phyloP scores from a whole-genome alignment of 2,113 vertebrate genomes.

The Melierax canorus region DNA sequence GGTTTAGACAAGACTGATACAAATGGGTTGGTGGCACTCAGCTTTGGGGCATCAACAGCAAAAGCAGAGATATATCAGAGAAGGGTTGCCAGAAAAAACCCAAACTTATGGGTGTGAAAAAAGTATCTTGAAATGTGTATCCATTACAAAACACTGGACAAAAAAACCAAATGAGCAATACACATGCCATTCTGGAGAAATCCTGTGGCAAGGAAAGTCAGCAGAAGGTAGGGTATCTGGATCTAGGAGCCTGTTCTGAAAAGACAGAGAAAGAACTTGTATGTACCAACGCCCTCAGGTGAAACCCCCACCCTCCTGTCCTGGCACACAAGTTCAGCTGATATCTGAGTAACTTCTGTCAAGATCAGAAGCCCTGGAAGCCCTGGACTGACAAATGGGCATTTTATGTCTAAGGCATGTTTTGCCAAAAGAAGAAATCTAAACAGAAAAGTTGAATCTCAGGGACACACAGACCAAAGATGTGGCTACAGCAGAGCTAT shows the following conservation, averaged over 20 bases:
- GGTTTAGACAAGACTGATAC: background rate
- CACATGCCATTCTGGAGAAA: background rate
- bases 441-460: background rate
- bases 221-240: background rate
- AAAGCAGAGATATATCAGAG: background rate
- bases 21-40: background rate
- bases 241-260: background rate
- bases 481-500: background rate
- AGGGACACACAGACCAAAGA: background rate
- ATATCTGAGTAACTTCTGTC: background rate
- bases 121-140: background rate
- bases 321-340: background rate
- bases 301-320: background rate
- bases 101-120: background rate
- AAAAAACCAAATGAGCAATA: background rate
- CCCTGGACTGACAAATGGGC: background rate
- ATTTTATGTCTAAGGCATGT: background rate
- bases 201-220: background rate
- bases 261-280: background rate
- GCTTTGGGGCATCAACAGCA: background rate
- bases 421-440: background rate
- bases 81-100: background rate
- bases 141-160: background rate
- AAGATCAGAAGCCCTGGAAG: background rate
- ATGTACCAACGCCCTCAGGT: rapidly evolving